Evolutionary conservation across 2,113 vertebrate species (phyloP), one percentile per base, ranked within the genome.

Genomic region (Orycteropus afer): DNA sequence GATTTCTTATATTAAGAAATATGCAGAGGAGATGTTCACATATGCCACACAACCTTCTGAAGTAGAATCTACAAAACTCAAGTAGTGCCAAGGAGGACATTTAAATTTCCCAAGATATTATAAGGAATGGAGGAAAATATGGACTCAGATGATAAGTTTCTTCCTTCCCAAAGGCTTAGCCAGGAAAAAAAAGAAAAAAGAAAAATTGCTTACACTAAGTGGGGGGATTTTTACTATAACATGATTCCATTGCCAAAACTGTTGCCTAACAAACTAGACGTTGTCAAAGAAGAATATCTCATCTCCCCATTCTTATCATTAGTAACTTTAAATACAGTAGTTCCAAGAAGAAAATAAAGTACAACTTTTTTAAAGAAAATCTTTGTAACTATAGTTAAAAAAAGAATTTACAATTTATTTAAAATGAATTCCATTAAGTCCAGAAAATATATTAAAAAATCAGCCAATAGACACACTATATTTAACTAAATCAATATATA

Each of bases 321-420:
- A 79, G 83, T 32, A n/a, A 32, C 49, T 89, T 71, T 83, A 93
- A 93, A 71, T 57, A 95, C 61, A 12, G 20, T 94, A 25, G 3
- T 13, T 59, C 55, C 84, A 77, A 71, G 74, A 86, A 65, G 40
- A 1, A 86, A 88, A n/a, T 49, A 90, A 96, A 67, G 22, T 63
- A 1, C 37, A 71, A 61, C 55, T 79, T 91, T 95, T 93, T 53
- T 73, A 45, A 84, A 61, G 37, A 90, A 86, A 65, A 71, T 71
- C n/a, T 80, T 63, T 59, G n/a, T 59, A 18, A 90, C 73, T 88
- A 78, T 1, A 77, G 37, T 57, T 76, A 87, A 73, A 67, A n/a
- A 13, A 14, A 67, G 17, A 34, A 53, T 15, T 15, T n/a, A 53
- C 51, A 69, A 92, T 25, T 25, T 40, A 45, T 83, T 95, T 84